Conservation (phyloP, 1,140 invertebrate species). For the Prorops nasuta region DNA sequence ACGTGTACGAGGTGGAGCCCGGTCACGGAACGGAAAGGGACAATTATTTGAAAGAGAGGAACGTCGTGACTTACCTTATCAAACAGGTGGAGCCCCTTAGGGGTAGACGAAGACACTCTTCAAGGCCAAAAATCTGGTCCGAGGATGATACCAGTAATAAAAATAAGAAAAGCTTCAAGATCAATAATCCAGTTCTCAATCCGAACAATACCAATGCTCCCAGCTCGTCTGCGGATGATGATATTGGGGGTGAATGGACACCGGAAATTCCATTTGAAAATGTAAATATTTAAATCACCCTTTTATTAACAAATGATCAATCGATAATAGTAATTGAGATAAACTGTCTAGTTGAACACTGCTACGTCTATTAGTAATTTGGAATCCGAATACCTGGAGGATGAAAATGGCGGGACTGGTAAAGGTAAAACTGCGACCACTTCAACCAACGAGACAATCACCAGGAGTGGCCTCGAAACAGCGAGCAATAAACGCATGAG, state of each 20-base stretch:
- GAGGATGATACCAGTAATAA: constrained; percentile 56
- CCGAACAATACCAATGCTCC: constrained; percentile 38
- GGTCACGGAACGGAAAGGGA: constrained; percentile 84
- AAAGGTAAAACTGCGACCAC: constrained; percentile 32
- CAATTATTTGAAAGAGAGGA: constrained; percentile 80
- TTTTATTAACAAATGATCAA: not conserved
- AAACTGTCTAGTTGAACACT: constrained; percentile 53
- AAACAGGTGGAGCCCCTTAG: constrained; percentile 75
- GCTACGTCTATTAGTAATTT: constrained; percentile 54
- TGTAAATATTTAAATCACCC: constrained; percentile 56
- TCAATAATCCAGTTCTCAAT: constrained; percentile 37
- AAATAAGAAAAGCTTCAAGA: constrained; percentile 51
- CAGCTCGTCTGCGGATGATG: constrained; percentile 62
- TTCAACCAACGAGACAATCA: constrained; percentile 66
- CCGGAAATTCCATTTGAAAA: constrained; percentile 91
- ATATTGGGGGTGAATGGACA: constrained; percentile 81
- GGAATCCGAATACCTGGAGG: constrained; percentile 52
- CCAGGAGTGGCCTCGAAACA: constrained; percentile 88
- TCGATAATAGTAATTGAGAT: no score
- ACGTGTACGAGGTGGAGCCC: constrained; percentile 89
- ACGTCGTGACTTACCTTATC: constrained; percentile 92
- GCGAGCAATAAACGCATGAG: constrained; percentile 90
- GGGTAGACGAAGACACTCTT: constrained; percentile 57
- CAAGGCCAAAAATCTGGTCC: constrained; percentile 58
- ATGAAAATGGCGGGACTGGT: constrained; percentile 44